phyloP scores from a whole-genome alignment of 1,140 invertebrate species.

The Drosophila tsacasi region DNA sequence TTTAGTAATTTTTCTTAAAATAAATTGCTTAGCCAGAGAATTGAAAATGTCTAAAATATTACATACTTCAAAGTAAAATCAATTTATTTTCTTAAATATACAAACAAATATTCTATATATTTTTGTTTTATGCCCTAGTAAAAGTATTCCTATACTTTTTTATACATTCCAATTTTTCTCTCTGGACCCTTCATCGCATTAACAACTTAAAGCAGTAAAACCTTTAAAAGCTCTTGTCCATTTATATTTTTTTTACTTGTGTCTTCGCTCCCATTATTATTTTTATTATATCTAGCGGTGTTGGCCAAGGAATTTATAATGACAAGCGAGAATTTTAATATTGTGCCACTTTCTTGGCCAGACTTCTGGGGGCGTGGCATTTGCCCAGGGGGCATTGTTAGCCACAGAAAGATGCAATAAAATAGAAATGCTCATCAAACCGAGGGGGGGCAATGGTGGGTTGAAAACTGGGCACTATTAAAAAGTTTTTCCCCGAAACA shows the following conservation, averaged over 20 bases:
- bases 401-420: slow-evolving; percentile 69
- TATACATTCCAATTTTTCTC: background rate
- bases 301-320: slow-evolving; percentile 68
- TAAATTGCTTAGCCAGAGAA: too few species aligned
- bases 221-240: slow-evolving; percentile 27
- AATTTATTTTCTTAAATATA: too few species aligned
- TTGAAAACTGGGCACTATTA: slow-evolving; percentile 56
- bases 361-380: slow-evolving; percentile 36
- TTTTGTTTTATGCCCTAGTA: too few species aligned
- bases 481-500: slow-evolving; percentile 64
- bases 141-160: background rate
- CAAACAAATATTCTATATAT: too few species aligned
- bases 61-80: too few species aligned
- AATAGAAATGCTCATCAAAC: slow-evolving; percentile 77
- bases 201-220: slow-evolving; percentile 25
- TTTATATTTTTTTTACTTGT: slow-evolving; percentile 29
- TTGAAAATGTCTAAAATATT: too few species aligned
- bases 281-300: slow-evolving; percentile 31
- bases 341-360: slow-evolving; percentile 48
- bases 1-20: too few species aligned
- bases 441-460: background rate
- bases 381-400: slow-evolving; percentile 70
- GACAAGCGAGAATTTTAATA: slow-evolving; percentile 79
- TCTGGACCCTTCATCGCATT: slow-evolving; percentile 16
- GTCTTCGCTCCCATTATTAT: slow-evolving; percentile 30